phyloP scores from a whole-genome alignment of 2,797 vertebrate genomes.

The Notoglanidium macrostoma region DNA sequence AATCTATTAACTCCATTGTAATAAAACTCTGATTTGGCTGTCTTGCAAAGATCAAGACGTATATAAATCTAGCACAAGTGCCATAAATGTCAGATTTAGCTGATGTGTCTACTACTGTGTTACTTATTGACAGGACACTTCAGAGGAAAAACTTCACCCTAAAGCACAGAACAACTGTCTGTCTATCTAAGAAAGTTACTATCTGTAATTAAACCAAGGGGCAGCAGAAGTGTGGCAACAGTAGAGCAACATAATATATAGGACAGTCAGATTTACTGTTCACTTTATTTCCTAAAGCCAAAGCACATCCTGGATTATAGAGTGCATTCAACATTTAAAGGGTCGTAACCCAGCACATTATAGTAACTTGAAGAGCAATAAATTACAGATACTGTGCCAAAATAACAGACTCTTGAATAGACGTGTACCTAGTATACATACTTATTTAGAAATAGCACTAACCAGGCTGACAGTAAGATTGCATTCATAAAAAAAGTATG shows the following conservation, averaged over 20 bases:
- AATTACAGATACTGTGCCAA: not conserved
- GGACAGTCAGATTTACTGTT: not conserved
- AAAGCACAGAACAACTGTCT: not conserved
- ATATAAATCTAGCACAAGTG: conserved; percentile 32
- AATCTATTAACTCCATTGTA: not conserved
- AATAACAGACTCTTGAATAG: not conserved
- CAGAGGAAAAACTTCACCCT: conserved; percentile 33
- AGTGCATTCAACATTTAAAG: not conserved
- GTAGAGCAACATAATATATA: not conserved
- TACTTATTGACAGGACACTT: conserved; percentile 58
- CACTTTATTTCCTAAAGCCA: conserved; percentile 4
- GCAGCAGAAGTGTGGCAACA: not conserved
- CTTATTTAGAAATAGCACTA: not conserved
- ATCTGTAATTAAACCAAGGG: not conserved
- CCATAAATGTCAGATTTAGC: conserved; percentile 50
- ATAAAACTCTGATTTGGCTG: conserved; percentile 12
- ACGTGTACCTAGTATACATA: not conserved
- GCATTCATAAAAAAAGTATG: not conserved
- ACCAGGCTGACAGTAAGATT: not conserved
- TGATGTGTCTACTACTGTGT: conserved; percentile 38
- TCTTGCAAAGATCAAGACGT: not conserved
- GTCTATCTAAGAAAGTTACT: not conserved
- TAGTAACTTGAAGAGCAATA: not conserved
- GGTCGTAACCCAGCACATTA: not conserved
- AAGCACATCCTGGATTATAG: not conserved